Conservation (phyloP, 2,797 vertebrate species). For the Pangasius djambal region DNA sequence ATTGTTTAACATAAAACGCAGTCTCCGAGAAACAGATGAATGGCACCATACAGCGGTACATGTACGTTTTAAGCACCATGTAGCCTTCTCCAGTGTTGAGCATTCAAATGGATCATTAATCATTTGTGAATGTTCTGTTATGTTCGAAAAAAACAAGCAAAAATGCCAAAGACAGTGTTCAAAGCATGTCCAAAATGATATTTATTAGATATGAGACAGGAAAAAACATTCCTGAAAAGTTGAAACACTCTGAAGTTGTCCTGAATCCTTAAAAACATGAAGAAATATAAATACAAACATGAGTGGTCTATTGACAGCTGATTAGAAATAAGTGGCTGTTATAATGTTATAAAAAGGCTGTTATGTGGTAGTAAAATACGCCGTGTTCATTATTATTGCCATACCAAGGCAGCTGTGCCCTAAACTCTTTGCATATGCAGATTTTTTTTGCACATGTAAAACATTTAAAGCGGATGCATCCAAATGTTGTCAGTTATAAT, state of each 20-base stretch:
- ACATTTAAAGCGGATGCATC: neutral
- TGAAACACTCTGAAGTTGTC: neutral
- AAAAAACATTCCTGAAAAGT: neutral
- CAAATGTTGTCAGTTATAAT: neutral
- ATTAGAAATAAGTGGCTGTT: slow-evolving; percentile 1
- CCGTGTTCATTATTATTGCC: neutral
- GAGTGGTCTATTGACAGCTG: neutral
- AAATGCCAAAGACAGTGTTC: neutral
- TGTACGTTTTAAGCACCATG: neutral
- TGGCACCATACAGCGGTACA: neutral
- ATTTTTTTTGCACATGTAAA: neutral
- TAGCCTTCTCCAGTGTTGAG: neutral
- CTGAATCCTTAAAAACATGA: neutral
- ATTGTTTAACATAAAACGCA: neutral
- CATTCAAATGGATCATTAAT: neutral
- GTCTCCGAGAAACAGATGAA: neutral
- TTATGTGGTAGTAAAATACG: neutral
- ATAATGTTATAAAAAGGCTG: neutral
- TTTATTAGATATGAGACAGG: neutral
- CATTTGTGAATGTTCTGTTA: neutral
- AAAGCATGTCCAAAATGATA: neutral
- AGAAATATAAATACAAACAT: neutral
- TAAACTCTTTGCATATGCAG: neutral
- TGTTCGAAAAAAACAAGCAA: neutral
- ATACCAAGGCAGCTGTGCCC: neutral